Evolutionary conservation across 2,797 vertebrate species (phyloP).

Genomic region (Chloroceryle amazona): DNA sequence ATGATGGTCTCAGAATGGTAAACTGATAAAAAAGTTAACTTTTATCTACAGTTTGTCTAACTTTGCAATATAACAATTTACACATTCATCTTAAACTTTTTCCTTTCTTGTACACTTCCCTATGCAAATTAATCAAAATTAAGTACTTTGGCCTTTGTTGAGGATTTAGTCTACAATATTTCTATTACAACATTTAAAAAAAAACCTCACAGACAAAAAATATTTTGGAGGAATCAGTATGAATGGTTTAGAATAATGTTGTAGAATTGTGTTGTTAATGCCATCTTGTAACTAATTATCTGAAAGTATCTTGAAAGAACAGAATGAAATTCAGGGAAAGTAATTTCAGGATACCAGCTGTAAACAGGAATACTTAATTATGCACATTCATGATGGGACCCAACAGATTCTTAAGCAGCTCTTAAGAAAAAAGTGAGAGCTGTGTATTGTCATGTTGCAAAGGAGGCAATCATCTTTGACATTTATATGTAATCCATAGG

Average conservation of each 20-base stretch:
- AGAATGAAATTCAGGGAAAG: neutral
- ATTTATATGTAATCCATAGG: neutral
- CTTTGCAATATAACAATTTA: fast-evolving
- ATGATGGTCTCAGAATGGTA: neutral
- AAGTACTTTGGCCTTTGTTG: neutral
- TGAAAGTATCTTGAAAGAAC: neutral
- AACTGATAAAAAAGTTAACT: neutral
- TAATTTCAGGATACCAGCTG: neutral
- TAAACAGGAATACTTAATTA: neutral
- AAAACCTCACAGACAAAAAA: neutral
- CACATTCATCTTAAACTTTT: neutral
- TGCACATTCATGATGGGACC: neutral
- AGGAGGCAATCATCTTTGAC: neutral
- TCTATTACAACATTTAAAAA: neutral
- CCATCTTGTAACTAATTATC: neutral
- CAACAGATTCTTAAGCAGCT: neutral
- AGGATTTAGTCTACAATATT: neutral
- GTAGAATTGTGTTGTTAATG: neutral
- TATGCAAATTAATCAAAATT: neutral
- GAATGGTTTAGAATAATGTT: neutral
- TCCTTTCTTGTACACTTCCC: neutral
- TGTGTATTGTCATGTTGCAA: neutral
- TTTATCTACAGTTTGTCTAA: neutral
- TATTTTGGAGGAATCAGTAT: neutral
- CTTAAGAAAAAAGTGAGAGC: neutral